Conservation (phyloP, 2,888 invertebrate species). For the Eristalis pertinax region DNA sequence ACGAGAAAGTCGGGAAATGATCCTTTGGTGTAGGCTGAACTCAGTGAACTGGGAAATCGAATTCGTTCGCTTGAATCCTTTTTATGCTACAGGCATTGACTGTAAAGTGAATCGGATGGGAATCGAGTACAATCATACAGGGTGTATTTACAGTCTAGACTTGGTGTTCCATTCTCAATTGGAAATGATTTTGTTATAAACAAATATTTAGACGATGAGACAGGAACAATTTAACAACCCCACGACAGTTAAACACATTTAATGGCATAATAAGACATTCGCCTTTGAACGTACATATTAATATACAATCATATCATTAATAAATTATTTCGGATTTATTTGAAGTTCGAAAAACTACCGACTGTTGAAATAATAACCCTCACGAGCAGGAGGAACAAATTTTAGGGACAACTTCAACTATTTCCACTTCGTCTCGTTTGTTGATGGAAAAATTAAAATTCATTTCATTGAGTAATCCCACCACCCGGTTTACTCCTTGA, state of each 20-base stretch:
- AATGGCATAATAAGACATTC: too few species aligned
- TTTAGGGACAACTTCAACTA: not conserved
- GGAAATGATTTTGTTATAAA: not conserved
- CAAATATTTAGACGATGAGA: not conserved
- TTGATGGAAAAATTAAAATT: not conserved
- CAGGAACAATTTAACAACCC: too few species aligned
- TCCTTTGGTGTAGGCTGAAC: conserved; percentile 2
- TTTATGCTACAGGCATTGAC: conserved; percentile 2
- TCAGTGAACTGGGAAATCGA: conserved; percentile 31
- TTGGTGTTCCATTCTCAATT: not conserved
- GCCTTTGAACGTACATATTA: too few species aligned
- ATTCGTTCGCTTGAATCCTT: conserved; percentile 19
- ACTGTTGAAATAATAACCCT: not conserved
- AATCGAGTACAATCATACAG: not conserved
- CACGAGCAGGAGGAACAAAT: not conserved
- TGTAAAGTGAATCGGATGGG: not conserved
- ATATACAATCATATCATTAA: too few species aligned
- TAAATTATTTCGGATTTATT: too few species aligned
- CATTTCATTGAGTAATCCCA: not conserved
- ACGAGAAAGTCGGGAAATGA: not conserved
- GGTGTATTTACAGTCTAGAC: not conserved
- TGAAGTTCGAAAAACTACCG: too few species aligned
- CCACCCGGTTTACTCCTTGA: not conserved
- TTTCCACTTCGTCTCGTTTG: not conserved
- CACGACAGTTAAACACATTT: too few species aligned